Conservation (phyloP, 1,140 invertebrate species). For the Elysia chlorotica region DNA sequence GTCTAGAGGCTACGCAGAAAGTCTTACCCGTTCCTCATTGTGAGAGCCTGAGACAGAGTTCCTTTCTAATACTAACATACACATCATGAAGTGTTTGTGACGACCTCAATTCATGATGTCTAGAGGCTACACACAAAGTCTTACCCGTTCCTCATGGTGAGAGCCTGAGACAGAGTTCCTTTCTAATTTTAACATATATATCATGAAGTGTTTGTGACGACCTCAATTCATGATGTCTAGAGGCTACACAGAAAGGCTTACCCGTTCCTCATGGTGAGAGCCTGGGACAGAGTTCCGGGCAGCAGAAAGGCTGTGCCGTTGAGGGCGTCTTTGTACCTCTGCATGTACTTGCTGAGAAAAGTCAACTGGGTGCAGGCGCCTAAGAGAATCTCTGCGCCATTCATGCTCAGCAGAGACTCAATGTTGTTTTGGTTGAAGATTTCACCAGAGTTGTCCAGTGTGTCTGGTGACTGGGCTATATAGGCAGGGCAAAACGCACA, state of each 20-base stretch:
- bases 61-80: too few species aligned
- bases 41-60: conserved; percentile 76
- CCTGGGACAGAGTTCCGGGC: conserved; percentile 75
- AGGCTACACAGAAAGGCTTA: too few species aligned
- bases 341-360: conserved; percentile 76
- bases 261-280: conserved; percentile 72
- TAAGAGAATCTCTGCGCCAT: conserved; percentile 79
- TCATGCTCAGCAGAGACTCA: conserved; percentile 70
- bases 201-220: too few species aligned
- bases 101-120: too few species aligned
- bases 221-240: too few species aligned
- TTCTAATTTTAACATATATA: too few species aligned
- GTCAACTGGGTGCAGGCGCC: conserved; percentile 76
- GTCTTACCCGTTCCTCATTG: conserved; percentile 70
- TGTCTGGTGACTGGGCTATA: conserved; percentile 51
- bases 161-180: conserved; percentile 76
- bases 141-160: conserved; percentile 71
- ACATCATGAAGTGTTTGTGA: too few species aligned
- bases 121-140: too few species aligned
- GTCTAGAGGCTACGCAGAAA: too few species aligned
- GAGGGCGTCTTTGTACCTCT: conserved; percentile 73
- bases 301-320: conserved; percentile 71
- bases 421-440: conserved; percentile 68
- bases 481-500: background rate
- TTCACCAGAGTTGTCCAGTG: conserved; percentile 53